Percentiles rank a stretch among this genome's conserved stretches.
Evolutionary conservation across 2,888 invertebrate species (phyloP).

Genomic region (Mechanitis messenoides): DNA sequence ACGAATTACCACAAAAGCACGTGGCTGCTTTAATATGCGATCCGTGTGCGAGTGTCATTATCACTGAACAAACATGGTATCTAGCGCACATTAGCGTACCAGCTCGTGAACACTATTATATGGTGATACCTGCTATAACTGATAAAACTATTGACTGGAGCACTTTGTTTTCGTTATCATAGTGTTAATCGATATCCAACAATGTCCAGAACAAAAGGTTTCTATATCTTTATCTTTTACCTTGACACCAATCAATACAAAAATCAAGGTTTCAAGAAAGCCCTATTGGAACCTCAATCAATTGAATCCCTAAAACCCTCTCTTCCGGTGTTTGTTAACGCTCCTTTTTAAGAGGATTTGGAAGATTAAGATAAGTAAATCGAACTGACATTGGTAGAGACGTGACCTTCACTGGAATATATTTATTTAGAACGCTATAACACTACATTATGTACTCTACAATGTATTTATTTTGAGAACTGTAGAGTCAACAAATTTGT

Average conservation of each 20-base stretch:
- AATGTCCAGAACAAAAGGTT: too few relatives aligned
- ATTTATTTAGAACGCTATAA: conserved; percentile 31
- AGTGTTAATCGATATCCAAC: conserved; percentile 13
- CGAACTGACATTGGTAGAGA: conserved; percentile 35
- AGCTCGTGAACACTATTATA: conserved; percentile 41
- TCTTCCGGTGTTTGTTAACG: background rate
- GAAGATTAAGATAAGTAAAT: conserved; percentile 20
- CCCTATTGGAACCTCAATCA: background rate
- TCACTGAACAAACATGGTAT: conserved; percentile 67
- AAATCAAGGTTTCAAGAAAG: background rate
- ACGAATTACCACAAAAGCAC: conserved; percentile 35
- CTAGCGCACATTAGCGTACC: conserved; percentile 42
- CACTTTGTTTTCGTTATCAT: conserved; percentile 22
- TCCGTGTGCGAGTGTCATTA: conserved; percentile 53
- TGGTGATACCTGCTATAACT: conserved; percentile 40
- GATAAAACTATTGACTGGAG: conserved; percentile 23
- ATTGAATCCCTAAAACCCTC: background rate
- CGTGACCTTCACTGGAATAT: conserved; percentile 36
- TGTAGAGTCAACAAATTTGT: conserved; percentile 10
- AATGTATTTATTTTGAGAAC: conserved; percentile 18
- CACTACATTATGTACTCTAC: conserved; percentile 22
- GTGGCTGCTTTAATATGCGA: conserved; percentile 41
- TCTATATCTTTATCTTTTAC: background rate
- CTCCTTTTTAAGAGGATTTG: conserved; percentile 1
- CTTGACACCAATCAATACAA: background rate